Evolutionary conservation across 2,888 invertebrate species (phyloP).

Genomic region (Amiota communis): DNA sequence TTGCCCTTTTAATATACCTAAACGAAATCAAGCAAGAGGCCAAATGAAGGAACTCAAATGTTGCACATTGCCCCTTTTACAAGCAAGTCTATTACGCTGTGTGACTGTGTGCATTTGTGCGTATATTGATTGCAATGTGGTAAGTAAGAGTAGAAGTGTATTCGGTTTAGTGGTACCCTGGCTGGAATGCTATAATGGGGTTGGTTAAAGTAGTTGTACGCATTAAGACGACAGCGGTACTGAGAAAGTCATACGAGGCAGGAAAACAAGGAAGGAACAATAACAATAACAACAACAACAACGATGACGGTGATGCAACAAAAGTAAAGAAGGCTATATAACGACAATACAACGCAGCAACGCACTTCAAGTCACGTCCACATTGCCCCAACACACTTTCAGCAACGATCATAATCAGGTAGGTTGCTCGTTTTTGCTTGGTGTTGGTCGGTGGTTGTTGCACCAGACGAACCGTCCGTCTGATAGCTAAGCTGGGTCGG

Average conservation of each 20-base stretch:
- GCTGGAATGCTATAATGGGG: slow-evolving; percentile 1
- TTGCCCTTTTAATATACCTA: background rate
- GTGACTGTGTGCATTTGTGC: slow-evolving; percentile 6
- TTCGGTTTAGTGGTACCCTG: background rate
- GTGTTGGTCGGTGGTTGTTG: slow-evolving; percentile 11
- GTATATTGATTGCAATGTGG: background rate
- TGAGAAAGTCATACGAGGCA: background rate
- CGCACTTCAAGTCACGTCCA: slow-evolving; percentile 24
- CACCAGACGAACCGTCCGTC: background rate
- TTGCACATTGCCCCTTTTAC: no score
- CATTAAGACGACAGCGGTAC: slow-evolving; percentile 14
- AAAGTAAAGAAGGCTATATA: background rate
- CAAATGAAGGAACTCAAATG: no score
- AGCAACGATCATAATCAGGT: background rate
- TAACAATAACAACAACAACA: background rate
- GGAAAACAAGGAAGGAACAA: background rate
- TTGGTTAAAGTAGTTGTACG: slow-evolving; percentile 23
- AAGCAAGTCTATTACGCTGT: background rate
- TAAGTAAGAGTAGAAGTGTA: background rate
- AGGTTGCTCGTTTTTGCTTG: background rate
- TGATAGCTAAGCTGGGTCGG: background rate
- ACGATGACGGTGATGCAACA: background rate
- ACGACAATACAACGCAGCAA: slow-evolving; percentile 14
- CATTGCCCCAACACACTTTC: background rate
- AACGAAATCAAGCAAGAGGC: background rate